phyloP scores from a whole-genome alignment of 2,797 vertebrate genomes.

The Labeo calbasu region DNA sequence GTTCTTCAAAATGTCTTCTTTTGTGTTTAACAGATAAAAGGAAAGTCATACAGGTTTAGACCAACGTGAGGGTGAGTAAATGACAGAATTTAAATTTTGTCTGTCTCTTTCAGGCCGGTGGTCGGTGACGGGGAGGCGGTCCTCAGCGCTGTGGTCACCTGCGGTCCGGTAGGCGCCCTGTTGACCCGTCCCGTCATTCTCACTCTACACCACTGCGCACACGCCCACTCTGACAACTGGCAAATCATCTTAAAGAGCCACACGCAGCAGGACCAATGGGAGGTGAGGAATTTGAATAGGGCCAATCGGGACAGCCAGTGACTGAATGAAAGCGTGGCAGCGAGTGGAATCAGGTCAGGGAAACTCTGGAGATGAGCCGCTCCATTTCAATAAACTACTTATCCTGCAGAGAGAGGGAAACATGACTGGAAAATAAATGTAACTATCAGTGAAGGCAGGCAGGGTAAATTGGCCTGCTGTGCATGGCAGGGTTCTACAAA shows the following conservation, averaged over 20 bases:
- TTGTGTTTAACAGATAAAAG: not conserved
- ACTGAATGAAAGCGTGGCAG: constrained; percentile 6
- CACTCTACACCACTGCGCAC: constrained; percentile 92
- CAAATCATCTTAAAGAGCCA: constrained; percentile 92
- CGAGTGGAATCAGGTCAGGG: constrained; percentile 28
- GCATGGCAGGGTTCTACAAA: constrained; percentile 62
- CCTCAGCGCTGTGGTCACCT: constrained; percentile 92
- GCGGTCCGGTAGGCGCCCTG: constrained; percentile 89
- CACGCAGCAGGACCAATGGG: constrained; percentile 88
- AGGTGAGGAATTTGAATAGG: constrained; percentile 76
- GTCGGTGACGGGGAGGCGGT: constrained; percentile 90
- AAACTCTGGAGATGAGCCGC: constrained; percentile 30
- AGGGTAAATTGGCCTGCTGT: constrained; percentile 42
- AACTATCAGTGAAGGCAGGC: constrained; percentile 47
- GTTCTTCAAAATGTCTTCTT: not conserved
- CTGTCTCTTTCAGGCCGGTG: constrained; percentile 78
- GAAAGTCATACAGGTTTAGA: not conserved
- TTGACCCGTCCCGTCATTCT: constrained; percentile 90
- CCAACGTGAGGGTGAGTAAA: not conserved
- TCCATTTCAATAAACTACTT: constrained; percentile 43
- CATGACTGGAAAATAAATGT: constrained; percentile 46
- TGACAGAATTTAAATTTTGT: not conserved
- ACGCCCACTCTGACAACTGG: constrained; percentile 90
- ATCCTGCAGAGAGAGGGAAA: constrained; percentile 27
- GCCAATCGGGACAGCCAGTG: not conserved